phyloP scores from a whole-genome alignment of 2,888 invertebrate genomes.

The Lasioglossum pauxillum region DNA sequence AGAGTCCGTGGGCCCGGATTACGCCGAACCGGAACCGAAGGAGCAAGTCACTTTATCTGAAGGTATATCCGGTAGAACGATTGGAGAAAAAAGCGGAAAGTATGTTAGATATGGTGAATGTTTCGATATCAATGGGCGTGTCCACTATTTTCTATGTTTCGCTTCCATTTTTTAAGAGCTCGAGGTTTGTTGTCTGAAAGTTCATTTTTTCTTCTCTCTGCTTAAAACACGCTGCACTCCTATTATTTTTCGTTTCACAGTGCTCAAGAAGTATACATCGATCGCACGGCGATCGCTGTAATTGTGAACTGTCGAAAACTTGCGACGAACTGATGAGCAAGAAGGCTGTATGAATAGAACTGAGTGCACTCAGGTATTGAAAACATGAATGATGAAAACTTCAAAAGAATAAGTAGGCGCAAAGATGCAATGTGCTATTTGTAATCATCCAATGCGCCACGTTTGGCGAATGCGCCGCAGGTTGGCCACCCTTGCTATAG shows the following conservation, averaged over 20 bases:
- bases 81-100: slow-evolving; percentile 65
- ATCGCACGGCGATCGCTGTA: background rate
- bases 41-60: slow-evolving; percentile 1
- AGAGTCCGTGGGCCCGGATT: background rate
- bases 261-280: background rate
- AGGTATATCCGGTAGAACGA: slow-evolving; percentile 55
- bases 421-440: too few relatives aligned
- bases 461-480: too few relatives aligned
- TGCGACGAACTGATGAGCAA: too few relatives aligned
- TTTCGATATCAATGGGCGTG: slow-evolving; percentile 80
- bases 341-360: too few relatives aligned
- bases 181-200: background rate
- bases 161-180: slow-evolving; percentile 14
- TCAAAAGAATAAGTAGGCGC: too few relatives aligned
- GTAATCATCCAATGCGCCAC: too few relatives aligned
- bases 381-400: too few relatives aligned
- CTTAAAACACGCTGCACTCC: too few relatives aligned
- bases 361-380: too few relatives aligned
- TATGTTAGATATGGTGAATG: slow-evolving; percentile 82
- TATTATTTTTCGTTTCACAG: background rate
- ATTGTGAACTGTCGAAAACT: too few relatives aligned
- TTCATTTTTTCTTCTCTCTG: background rate
- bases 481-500: too few relatives aligned
- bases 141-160: slow-evolving; percentile 59
- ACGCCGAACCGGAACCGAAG: background rate